Evolutionary conservation across 1,140 invertebrate genomes (phyloP).

Genomic region (Drosophila chauvacae): DNA sequence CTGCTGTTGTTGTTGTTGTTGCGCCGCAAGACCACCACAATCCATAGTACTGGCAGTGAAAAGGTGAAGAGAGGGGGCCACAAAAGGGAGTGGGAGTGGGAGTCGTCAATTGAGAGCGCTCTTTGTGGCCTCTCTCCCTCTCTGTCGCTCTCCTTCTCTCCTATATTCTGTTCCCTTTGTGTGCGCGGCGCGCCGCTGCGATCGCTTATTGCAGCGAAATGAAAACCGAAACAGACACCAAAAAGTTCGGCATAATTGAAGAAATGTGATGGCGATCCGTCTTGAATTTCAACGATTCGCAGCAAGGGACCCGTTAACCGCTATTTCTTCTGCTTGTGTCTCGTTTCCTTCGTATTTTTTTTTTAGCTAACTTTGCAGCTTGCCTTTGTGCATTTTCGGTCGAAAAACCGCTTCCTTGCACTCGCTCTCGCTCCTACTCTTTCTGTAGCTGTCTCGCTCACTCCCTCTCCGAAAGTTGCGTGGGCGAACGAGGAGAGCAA

Average conservation of each 20-base stretch:
- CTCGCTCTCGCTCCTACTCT: slow-evolving; percentile 19
- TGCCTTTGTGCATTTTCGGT: slow-evolving; percentile 49
- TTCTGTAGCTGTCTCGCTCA: slow-evolving; percentile 24
- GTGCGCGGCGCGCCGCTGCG: slow-evolving; percentile 17
- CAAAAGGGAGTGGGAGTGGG: slow-evolving; percentile 37
- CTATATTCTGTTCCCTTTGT: slow-evolving; percentile 14
- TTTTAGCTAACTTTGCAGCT: slow-evolving; percentile 38
- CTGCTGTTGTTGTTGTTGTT: slow-evolving; percentile 66
- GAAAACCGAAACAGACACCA: slow-evolving; percentile 34
- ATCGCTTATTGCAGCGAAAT: slow-evolving; percentile 47
- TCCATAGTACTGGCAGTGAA: slow-evolving; percentile 66
- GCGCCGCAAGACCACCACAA: slow-evolving; percentile 78
- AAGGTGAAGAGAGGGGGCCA: slow-evolving; percentile 20
- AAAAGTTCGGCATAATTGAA: slow-evolving; percentile 40
- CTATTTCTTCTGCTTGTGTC: slow-evolving; percentile 38
- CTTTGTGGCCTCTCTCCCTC: slow-evolving; percentile 22
- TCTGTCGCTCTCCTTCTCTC: slow-evolving; percentile 6
- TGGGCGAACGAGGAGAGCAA: slow-evolving; percentile 58
- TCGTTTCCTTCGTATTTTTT: slow-evolving; percentile 11
- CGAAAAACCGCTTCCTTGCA: slow-evolving; percentile 40
- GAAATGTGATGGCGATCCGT: slow-evolving; percentile 42
- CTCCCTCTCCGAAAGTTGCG: slow-evolving; percentile 37
- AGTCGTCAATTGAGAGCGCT: slow-evolving; percentile 42
- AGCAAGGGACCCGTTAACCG: slow-evolving; percentile 34
- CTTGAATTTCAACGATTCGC: slow-evolving; percentile 49